These are phyloP conservation scores for Stylophora pistillata DNA, from an alignment of 64 coral and sea anemone species.

Conservation along the genomic window DNA sequence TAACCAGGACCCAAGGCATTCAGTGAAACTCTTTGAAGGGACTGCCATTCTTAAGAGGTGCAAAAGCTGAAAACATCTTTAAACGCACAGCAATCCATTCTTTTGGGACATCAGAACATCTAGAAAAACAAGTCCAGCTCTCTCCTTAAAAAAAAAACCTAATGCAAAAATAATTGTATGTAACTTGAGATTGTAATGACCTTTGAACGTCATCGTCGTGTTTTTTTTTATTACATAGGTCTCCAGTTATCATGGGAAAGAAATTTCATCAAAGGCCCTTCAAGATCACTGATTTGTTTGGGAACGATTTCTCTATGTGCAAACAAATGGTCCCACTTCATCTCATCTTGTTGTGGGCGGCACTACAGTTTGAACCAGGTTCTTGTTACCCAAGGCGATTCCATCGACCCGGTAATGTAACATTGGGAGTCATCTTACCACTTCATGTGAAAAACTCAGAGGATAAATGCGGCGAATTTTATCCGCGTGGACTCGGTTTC, in stretches of 20 bases:
- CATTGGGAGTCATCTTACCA: constrained; percentile 44
- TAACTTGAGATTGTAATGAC: too few relatives aligned
- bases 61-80: too few relatives aligned
- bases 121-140: too few relatives aligned
- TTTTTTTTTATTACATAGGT: too few relatives aligned
- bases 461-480: constrained; percentile 58
- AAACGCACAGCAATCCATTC: too few relatives aligned
- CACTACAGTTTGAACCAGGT: background rate
- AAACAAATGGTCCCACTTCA: background rate
- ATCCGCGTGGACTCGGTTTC: constrained; percentile 59
- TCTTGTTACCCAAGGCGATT: constrained; percentile 6
- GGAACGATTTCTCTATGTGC: background rate
- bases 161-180: too few relatives aligned
- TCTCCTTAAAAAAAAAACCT: too few relatives aligned
- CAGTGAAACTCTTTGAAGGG: too few relatives aligned
- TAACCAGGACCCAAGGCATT: background rate
- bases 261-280: background rate
- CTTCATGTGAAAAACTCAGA: constrained; percentile 18
- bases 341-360: background rate
- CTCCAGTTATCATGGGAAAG: background rate
- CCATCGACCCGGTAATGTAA: constrained; percentile 52
- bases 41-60: too few relatives aligned
- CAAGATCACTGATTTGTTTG: background rate
- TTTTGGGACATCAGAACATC: too few relatives aligned
- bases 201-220: too few relatives aligned